A percentile compares a stretch with the other conserved stretches of the same genome.
Conservation (phyloP, 2,888 invertebrate genomes). For the Agonum fuliginosum region DNA sequence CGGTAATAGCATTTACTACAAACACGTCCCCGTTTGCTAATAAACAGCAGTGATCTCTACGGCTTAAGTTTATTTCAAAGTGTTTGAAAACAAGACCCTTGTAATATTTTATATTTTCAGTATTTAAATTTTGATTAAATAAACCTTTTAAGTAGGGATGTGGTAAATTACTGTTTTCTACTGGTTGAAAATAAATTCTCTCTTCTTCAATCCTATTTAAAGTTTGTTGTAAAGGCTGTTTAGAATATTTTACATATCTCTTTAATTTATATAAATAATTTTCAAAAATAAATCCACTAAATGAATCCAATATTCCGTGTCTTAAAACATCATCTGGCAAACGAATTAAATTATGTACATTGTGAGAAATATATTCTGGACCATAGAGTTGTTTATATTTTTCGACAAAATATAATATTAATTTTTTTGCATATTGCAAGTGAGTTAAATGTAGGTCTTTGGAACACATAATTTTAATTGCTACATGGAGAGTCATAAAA, state of each 20-base stretch:
- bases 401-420: background rate
- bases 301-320: background rate
- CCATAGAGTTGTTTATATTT: background rate
- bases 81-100: background rate
- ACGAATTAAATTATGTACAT: background rate
- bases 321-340: background rate
- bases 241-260: background rate
- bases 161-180: background rate
- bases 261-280: background rate
- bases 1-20: background rate
- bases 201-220: background rate
- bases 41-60: background rate
- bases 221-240: background rate
- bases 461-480: background rate
- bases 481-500: background rate
- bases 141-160: background rate
- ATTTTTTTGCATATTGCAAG: background rate
- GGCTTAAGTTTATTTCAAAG: background rate
- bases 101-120: background rate
- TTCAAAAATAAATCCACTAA: background rate
- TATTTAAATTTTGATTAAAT: no score
- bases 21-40: background rate
- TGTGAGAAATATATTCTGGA: background rate
- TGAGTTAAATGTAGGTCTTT: background rate
- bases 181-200: background rate